Percentiles rank a stretch among this genome's conserved stretches.
Conservation (phyloP, 1,140 invertebrate species). For the Drosophila teissieri region DNA sequence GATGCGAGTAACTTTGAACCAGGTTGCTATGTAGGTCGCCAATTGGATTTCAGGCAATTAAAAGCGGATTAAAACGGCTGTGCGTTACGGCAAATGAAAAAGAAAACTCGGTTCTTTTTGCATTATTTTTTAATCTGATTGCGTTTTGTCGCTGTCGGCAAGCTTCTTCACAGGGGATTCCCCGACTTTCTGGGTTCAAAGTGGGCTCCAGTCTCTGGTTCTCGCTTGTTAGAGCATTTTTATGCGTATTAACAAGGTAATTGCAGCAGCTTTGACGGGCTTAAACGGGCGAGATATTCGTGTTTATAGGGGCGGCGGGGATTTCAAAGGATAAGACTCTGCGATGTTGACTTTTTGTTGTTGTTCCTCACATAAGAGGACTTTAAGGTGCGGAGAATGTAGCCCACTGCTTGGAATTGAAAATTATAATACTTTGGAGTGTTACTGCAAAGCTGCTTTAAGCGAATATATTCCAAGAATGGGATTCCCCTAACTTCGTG, state of each 20-base stretch:
- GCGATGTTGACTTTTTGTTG: slow-evolving; percentile 11
- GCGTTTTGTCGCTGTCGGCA: slow-evolving; percentile 39
- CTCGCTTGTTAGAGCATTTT: slow-evolving; percentile 68
- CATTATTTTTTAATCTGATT: slow-evolving; percentile 70
- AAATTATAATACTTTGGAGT: slow-evolving; percentile 10
- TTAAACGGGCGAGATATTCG: slow-evolving; percentile 33
- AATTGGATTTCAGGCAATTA: slow-evolving; percentile 81
- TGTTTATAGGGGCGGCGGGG: not conserved
- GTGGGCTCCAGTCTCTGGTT: slow-evolving; percentile 13
- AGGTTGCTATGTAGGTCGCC: slow-evolving; percentile 66
- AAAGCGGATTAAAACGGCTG: slow-evolving; percentile 69
- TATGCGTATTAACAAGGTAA: slow-evolving; percentile 72
- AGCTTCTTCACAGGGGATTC: slow-evolving; percentile 5
- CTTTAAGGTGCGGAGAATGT: not conserved
- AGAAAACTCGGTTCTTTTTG: slow-evolving; percentile 36
- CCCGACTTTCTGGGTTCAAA: not conserved
- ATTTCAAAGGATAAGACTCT: not conserved
- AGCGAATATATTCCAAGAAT: slow-evolving; percentile 4
- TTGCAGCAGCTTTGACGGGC: slow-evolving; percentile 62
- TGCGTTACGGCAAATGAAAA: slow-evolving; percentile 56
- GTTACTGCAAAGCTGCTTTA: slow-evolving; percentile 7
- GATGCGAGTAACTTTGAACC: slow-evolving; percentile 21
- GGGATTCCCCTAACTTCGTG: not conserved
- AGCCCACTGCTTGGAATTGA: not conserved
- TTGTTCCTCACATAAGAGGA: slow-evolving; percentile 2